Percentiles rank a stretch among this genome's conserved stretches.
Conservation (phyloP, 2,113 vertebrate species). For the Pseudorectes ferrugineus region DNA sequence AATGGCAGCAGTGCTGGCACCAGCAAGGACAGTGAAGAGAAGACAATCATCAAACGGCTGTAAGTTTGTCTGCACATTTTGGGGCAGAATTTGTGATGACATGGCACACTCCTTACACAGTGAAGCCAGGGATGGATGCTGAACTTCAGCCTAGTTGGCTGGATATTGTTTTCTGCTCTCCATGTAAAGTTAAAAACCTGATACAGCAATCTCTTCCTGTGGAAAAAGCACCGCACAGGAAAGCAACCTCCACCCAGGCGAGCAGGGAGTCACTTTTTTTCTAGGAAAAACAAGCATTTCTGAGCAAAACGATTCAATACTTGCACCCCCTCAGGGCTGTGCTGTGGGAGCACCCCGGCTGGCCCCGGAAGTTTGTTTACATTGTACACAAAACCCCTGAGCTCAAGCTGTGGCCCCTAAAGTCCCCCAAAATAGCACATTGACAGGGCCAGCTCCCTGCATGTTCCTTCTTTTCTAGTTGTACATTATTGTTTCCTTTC, state of each 20-base stretch:
- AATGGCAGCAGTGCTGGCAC: neutral
- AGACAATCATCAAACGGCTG: constrained; percentile 83
- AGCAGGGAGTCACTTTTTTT: neutral
- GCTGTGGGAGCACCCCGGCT: neutral
- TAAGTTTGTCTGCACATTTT: constrained; percentile 65
- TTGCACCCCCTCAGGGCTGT: neutral
- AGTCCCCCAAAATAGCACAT: neutral
- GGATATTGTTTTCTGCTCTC: neutral
- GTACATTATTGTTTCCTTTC: neutral
- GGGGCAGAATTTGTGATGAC: neutral
- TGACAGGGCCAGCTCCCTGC: neutral
- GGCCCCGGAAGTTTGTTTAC: neutral
- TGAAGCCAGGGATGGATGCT: neutral
- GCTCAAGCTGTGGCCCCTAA: rapidly evolving
- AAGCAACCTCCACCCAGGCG: neutral
- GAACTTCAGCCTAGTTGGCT: neutral
- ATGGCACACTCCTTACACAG: neutral
- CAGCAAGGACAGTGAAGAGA: constrained; percentile 71
- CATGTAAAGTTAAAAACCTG: neutral
- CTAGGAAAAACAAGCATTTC: neutral
- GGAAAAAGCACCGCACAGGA: neutral
- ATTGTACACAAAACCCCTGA: neutral
- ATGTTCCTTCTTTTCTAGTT: neutral
- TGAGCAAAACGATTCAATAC: neutral
- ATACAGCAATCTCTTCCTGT: neutral